These are phyloP conservation scores for Melanerpes formicivorus DNA, from an alignment of 2,113 vertebrate species.

Conservation along the genomic window DNA sequence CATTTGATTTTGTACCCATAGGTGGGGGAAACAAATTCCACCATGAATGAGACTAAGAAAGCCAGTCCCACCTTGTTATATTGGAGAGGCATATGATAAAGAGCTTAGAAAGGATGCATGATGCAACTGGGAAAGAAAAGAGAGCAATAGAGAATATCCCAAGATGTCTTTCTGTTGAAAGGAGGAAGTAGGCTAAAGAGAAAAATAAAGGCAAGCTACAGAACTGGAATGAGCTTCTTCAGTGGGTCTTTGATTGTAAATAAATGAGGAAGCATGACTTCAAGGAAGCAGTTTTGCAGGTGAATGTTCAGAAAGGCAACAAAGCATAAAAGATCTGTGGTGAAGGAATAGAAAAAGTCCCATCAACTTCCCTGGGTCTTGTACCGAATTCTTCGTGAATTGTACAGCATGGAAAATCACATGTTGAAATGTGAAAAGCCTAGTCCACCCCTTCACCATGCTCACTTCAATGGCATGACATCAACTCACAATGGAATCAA, in stretches of 20 bases:
- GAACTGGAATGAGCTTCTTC: not conserved
- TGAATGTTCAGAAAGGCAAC: not conserved
- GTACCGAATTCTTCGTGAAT: not conserved
- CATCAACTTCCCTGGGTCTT: not conserved
- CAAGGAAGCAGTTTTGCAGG: not conserved
- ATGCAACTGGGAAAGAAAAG: not conserved
- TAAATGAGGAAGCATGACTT: not conserved
- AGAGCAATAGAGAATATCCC: not conserved
- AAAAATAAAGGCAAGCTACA: not conserved
- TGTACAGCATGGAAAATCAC: not conserved
- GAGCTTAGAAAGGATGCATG: not conserved
- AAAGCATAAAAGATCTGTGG: not conserved
- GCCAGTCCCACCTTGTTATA: not conserved
- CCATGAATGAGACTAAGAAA: not conserved
- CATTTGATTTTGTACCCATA: not conserved
- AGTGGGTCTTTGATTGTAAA: not conserved
- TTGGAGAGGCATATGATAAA: not conserved
- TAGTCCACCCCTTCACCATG: not conserved
- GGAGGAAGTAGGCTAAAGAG: not conserved
- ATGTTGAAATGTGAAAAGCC: not conserved
- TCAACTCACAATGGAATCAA: not conserved
- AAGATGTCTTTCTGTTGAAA: not conserved
- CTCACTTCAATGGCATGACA: not conserved
- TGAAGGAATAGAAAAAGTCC: not conserved
- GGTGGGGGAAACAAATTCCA: not conserved